phyloP scores from a whole-genome alignment of 2,888 invertebrate species.

The Lithophane semibrunnea region DNA sequence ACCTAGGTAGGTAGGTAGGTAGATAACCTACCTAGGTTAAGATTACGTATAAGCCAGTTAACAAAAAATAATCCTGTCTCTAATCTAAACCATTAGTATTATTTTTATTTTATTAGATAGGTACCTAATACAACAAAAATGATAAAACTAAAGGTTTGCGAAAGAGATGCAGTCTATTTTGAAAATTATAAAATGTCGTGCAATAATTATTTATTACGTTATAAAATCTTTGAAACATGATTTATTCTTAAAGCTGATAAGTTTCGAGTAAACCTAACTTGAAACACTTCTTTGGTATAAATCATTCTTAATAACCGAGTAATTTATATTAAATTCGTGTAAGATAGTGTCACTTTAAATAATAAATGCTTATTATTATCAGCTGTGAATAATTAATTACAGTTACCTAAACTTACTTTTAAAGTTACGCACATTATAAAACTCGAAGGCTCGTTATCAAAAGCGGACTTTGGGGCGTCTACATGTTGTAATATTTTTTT shows the following conservation, averaged over 20 bases:
- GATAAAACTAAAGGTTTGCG: too few relatives aligned
- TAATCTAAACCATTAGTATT: too few relatives aligned
- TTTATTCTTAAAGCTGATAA: neutral
- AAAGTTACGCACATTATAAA: neutral
- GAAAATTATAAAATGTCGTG: neutral
- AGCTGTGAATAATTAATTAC: slow-evolving; percentile 7
- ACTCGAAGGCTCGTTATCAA: neutral
- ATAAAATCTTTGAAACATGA: neutral
- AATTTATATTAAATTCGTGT: slow-evolving; percentile 29
- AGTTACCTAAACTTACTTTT: neutral
- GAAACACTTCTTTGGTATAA: slow-evolving; percentile 9
- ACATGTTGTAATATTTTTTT: neutral
- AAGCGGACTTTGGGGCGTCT: slow-evolving; percentile 2
- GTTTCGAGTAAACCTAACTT: neutral
- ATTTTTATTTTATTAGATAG: too few relatives aligned
- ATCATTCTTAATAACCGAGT: slow-evolving; percentile 23
- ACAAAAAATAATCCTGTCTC: too few relatives aligned
- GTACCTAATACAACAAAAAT: too few relatives aligned
- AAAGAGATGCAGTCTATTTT: too few relatives aligned
- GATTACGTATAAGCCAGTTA: too few relatives aligned
- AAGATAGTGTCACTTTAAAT: slow-evolving; percentile 31
- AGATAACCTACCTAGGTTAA: too few relatives aligned
- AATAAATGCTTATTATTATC: slow-evolving; percentile 28
- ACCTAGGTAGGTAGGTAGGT: too few relatives aligned
- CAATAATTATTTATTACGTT: neutral